Conservation (phyloP, 1,140 invertebrate species). For the Cotesia chilonis region DNA sequence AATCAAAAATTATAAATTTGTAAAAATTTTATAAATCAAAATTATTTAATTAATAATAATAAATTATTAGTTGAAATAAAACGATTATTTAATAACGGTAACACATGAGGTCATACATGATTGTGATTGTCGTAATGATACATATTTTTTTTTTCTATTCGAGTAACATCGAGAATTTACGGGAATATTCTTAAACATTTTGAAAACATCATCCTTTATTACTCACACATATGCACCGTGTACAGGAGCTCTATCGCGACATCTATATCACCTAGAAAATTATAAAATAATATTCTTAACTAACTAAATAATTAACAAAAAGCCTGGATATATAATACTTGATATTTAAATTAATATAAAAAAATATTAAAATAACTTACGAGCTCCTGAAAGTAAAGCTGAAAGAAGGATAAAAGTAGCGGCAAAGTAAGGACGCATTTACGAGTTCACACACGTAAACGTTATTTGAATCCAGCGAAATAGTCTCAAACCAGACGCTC, state of each 20-base stretch:
- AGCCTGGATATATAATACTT: neutral
- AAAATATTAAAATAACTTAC: no score
- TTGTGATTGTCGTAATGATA: neutral
- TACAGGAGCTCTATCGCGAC: slow-evolving; percentile 16
- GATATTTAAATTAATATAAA: slow-evolving; percentile 1
- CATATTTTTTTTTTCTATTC: neutral
- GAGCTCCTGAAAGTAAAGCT: neutral
- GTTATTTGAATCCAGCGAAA: slow-evolving; percentile 54
- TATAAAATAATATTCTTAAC: neutral
- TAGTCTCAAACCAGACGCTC: slow-evolving; percentile 61
- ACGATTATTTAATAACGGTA: no score
- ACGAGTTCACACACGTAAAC: slow-evolving; percentile 29
- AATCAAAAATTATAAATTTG: no score
- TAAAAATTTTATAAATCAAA: no score
- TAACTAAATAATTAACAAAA: neutral
- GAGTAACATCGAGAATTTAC: neutral
- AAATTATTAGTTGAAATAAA: no score
- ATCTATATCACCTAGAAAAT: slow-evolving; percentile 27
- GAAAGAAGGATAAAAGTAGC: neutral
- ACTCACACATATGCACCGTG: neutral
- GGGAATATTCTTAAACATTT: neutral
- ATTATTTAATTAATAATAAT: no score
- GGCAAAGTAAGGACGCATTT: slow-evolving; percentile 8
- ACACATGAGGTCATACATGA: no score
- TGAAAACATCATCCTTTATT: slow-evolving; percentile 20